Evolutionary conservation across 2,113 vertebrate genomes (phyloP).

Genomic region (Castor canadensis): DNA sequence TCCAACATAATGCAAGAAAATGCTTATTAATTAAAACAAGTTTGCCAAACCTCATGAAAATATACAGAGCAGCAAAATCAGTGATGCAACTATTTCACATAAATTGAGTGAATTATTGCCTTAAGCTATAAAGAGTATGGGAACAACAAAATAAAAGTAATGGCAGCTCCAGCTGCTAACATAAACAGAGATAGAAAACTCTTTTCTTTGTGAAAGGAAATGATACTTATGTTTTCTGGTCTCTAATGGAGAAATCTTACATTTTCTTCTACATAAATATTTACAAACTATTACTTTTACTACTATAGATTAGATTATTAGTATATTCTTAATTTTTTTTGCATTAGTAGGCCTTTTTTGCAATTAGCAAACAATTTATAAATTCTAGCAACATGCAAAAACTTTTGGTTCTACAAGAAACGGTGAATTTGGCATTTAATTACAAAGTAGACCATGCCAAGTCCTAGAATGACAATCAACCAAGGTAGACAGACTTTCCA

Average conservation of each 20-base stretch:
- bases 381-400: background rate
- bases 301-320: background rate
- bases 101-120: slow-evolving; percentile 59
- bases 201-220: slow-evolving; percentile 64
- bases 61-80: slow-evolving; percentile 59
- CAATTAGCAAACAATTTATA: background rate
- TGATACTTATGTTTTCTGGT: background rate
- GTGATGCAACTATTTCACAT: slow-evolving; percentile 51
- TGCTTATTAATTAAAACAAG: slow-evolving; percentile 73
- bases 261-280: background rate
- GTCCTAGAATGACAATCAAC: background rate
- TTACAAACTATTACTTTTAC: background rate
- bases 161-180: slow-evolving; percentile 38
- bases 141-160: slow-evolving; percentile 75
- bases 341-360: background rate
- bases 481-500: background rate
- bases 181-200: slow-evolving; percentile 49
- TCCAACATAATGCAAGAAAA: background rate
- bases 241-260: background rate
- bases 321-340: background rate
- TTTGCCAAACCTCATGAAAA: slow-evolving; percentile 63
- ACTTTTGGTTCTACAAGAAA: background rate
- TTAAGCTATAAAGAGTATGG: slow-evolving; percentile 59
- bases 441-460: background rate
- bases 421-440: background rate